Base-by-base conservation (phyloP, 1,140 invertebrate genomes). In the Sarcophaga peregrina region DNA sequence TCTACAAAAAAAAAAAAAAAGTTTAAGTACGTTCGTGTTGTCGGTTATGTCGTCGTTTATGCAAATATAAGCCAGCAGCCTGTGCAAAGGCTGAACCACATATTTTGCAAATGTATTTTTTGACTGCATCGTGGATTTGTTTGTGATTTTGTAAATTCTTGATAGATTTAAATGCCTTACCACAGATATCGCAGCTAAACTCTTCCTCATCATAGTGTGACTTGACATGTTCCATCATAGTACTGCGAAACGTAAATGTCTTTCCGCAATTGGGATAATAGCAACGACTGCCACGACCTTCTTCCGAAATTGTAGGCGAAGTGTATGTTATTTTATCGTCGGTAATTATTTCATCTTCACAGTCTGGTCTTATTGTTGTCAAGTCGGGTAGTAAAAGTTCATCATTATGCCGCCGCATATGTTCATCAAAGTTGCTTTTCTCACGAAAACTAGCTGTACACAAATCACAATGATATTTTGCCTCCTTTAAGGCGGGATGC, bases 31-130 rank as follows among this genome's bases (percentile, higher is more conserved):
- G 17, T 78, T 78, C 47, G n/a, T 45, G 20, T 25, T 48, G 83
- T 13, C 83, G 81, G 82, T 83, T 92, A 85, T 92, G 92, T 6
- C 89, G 90, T 11, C 91, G 86, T 80, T 89, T 90, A 85, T 92
- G 92, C 20, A 90, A 88, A 86, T 91, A 91, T 25, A 92, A 85
- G 9, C 87, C 88, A 81, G 90, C 88, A 48, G 87, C 87, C 83
- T 91, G 91, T 46, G 91, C 90, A 84, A 92, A 92, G 58, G 90
- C 89, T 48, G 91, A 91, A n/a, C 89, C 89, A 84, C 91, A 92
- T 75, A 90, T 87, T 72, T 88, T 87, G 85, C 91, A 91, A 72
- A 88, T 85, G 82, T 90, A 90, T 37, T 90, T 88, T 81, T 89
- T 91, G 73, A 92, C 92, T 17, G 93, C 94, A 83, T 90, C 88